A percentile compares a stretch with the other conserved stretches of the same genome.
Conservation (phyloP, 2,797 vertebrate species). For the Cygnus olor region DNA sequence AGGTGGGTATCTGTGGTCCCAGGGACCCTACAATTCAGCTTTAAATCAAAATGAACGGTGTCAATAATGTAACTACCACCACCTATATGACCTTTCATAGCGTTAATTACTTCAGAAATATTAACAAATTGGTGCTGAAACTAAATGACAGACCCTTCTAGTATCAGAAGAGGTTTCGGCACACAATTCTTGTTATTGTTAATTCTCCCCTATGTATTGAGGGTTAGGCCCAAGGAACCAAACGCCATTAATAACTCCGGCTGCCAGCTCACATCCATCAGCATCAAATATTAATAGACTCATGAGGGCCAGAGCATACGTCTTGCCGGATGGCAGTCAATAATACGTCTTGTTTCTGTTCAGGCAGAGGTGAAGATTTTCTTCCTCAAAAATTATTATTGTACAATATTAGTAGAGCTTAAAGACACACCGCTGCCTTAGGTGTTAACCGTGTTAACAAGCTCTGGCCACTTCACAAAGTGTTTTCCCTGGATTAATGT, state of each 20-base stretch:
- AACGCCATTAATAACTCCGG: slow-evolving; percentile 62
- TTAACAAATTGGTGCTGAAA: neutral
- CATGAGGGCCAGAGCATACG: slow-evolving; percentile 28
- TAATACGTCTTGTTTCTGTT: slow-evolving; percentile 57
- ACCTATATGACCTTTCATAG: neutral
- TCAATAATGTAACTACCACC: neutral
- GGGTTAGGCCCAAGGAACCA: slow-evolving; percentile 38
- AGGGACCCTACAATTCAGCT: neutral
- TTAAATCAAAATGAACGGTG: neutral
- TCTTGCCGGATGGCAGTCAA: slow-evolving; percentile 59
- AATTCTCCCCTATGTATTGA: neutral
- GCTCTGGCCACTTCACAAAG: neutral
- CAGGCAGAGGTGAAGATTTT: slow-evolving; percentile 38
- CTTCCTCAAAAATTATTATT: slow-evolving; percentile 53
- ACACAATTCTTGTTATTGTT: neutral
- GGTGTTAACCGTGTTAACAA: slow-evolving; percentile 51
- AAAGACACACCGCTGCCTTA: slow-evolving; percentile 38
- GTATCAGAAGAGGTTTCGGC: neutral
- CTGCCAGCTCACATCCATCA: slow-evolving; percentile 67
- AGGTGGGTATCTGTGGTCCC: neutral
- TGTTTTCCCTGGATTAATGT: slow-evolving; percentile 42
- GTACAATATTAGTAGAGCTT: slow-evolving; percentile 53
- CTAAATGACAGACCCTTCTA: neutral
- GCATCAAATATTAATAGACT: slow-evolving; percentile 74
- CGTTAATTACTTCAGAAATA: neutral